A percentile compares a stretch with the other conserved stretches of the same genome.
Conservation (phyloP, 2,888 invertebrate genomes). For the Pristionchus mayeri region DNA sequence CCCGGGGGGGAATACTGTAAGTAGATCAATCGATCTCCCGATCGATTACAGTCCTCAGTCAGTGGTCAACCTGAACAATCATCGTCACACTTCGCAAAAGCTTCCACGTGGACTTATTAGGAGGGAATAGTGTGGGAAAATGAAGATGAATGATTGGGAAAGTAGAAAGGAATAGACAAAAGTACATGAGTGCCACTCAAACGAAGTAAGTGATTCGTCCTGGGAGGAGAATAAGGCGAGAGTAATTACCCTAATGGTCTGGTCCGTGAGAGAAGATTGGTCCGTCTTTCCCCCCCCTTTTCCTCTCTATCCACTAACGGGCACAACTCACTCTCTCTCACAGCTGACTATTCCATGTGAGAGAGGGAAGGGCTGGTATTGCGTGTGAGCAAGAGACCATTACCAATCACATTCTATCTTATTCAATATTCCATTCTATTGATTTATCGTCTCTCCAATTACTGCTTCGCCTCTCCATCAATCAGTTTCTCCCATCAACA, state of each 20-base stretch:
- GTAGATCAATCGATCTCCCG: background rate
- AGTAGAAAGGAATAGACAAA: background rate
- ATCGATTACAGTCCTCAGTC: background rate
- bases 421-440: background rate
- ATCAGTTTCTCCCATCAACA: background rate
- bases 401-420: background rate
- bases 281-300: background rate
- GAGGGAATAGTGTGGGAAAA: background rate
- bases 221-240: background rate
- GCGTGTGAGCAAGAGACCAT: background rate
- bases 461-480: background rate
- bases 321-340: conserved; percentile 1
- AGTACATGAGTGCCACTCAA: background rate
- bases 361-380: background rate
- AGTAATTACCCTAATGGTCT: background rate
- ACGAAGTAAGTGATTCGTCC: conserved; percentile 2
- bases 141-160: background rate
- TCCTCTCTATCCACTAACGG: conserved; percentile 16
- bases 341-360: conserved; percentile 36
- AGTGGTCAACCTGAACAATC: conserved; percentile 10
- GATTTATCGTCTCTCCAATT: background rate
- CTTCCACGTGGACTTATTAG: conserved; percentile 21
- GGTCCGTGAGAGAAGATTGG: background rate
- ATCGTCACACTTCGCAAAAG: background rate
- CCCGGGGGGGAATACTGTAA: conserved; percentile 1